Conservation (phyloP, 2,888 invertebrate species). For the Chorisops tibialis region DNA sequence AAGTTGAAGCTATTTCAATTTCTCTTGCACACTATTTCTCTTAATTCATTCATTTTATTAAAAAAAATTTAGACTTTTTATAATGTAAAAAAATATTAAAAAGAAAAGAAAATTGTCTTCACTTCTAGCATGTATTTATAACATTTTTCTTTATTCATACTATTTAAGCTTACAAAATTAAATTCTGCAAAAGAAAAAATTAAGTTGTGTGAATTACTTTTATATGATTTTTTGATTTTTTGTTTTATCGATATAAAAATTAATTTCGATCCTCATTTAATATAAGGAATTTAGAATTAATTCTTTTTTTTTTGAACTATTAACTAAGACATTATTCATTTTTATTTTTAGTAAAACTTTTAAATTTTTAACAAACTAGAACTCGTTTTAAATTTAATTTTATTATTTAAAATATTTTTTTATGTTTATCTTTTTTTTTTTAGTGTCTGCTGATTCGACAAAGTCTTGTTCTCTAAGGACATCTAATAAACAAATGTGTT, state of each 20-base stretch:
- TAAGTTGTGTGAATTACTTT: too few species aligned
- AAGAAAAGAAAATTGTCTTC: too few species aligned
- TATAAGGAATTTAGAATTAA: too few species aligned
- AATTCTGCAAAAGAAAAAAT: too few species aligned
- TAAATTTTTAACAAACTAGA: background rate
- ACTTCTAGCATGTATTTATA: too few species aligned
- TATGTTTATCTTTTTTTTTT: conserved; percentile 8
- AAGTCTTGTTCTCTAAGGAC: conserved; percentile 25
- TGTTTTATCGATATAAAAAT: too few species aligned
- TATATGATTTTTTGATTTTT: too few species aligned
- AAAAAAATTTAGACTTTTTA: background rate
- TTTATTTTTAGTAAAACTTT: background rate
- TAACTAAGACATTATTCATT: background rate
- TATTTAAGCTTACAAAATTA: too few species aligned
- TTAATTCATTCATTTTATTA: background rate
- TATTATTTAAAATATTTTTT: background rate
- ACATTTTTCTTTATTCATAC: too few species aligned
- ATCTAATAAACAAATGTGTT: background rate
- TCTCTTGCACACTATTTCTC: conserved; percentile 1
- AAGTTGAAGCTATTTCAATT: conserved; percentile 12
- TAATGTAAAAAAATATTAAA: too few species aligned
- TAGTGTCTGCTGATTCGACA: conserved; percentile 16
- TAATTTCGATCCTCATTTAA: too few species aligned
- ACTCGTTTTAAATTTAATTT: background rate
- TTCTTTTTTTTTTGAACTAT: background rate